Conservation (phyloP, 1,140 invertebrate species). For the Drosophila grimshawi region DNA sequence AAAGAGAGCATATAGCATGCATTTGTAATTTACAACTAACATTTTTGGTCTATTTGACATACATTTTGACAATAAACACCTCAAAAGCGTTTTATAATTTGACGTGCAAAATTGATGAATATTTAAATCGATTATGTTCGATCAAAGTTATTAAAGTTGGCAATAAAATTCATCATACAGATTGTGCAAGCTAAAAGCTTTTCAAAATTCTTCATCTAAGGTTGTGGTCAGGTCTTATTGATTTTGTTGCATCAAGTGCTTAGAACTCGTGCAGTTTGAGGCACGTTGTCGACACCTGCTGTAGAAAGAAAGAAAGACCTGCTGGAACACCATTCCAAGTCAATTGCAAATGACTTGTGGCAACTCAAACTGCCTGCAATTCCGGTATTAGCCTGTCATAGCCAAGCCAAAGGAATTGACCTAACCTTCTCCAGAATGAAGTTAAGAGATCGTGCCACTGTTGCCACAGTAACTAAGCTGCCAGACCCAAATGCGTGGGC, state of each 20-base stretch:
- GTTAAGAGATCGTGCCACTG: slow-evolving; percentile 40
- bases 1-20: not conserved
- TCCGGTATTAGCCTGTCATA: slow-evolving; percentile 19
- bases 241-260: not conserved
- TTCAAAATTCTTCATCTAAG: too few relatives aligned
- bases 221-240: too few relatives aligned
- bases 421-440: slow-evolving; percentile 28
- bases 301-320: slow-evolving; percentile 16
- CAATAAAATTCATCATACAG: too few relatives aligned
- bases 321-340: slow-evolving; percentile 1
- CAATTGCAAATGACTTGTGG: slow-evolving; percentile 35
- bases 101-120: too few relatives aligned
- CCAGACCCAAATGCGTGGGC: slow-evolving; percentile 52
- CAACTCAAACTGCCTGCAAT: slow-evolving; percentile 1
- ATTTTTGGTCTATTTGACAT: too few relatives aligned
- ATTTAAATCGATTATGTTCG: too few relatives aligned
- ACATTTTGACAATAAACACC: not conserved
- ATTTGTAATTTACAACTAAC: too few relatives aligned
- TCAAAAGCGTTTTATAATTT: not conserved
- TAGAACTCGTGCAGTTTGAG: slow-evolving; percentile 1
- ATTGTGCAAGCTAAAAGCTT: too few relatives aligned
- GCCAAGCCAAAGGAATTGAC: slow-evolving; percentile 26
- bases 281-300: slow-evolving; percentile 24
- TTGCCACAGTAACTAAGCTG: slow-evolving; percentile 9
- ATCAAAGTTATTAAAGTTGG: too few relatives aligned